Base-by-base conservation (phyloP, 2,113 vertebrate species). In the Tragelaphus imberbis region DNA sequence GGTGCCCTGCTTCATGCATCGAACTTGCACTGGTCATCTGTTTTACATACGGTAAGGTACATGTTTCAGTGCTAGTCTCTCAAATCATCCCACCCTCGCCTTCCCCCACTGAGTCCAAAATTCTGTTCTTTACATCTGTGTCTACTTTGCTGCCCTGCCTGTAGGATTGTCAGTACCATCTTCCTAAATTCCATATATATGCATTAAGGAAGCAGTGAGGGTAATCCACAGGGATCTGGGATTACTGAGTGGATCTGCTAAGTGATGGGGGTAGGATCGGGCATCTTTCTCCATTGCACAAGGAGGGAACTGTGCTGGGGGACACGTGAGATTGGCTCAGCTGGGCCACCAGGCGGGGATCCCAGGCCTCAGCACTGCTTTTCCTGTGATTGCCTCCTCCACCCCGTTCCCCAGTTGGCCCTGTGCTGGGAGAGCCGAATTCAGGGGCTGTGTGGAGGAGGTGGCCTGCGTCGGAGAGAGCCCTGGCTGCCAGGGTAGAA, bases 361-460 rank as follows among this genome's bases (percentile, higher is more conserved):
- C 89, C 51, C 44, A 44, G 56, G 88, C 44, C 85, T 91, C 36
- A 5, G 40, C 0, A 17, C 90, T 93, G 33, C 40, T 88, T 96
- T 96, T 97, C 28, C 82, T 80, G 56, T 40, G 63, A 40, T 49
- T 2, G 68, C 0, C 0, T 47, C 85, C 58, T 87, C 77, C 80
- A 56, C 86, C 3, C 0, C 0, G 25, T 30, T 47, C 85, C 80
- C 49, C 77, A 90, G 28, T 16, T 4, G 11, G 71, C 63, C 23
- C 16, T 65, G 33, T 81, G 91, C 23, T 56, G 33, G 30, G 85
- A 95, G 5, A 88, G 80, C 85, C 87, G 47, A 91, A 6, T 49
- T 88, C 96, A 51, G 27, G 88, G 95, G 40, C 90, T 95, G 65
- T 53, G 23, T 77, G 56, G 75, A 27, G 91, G 88, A 95, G 33